Conservation (phyloP, 2,888 invertebrate species). For the Limnephilus lunatus region DNA sequence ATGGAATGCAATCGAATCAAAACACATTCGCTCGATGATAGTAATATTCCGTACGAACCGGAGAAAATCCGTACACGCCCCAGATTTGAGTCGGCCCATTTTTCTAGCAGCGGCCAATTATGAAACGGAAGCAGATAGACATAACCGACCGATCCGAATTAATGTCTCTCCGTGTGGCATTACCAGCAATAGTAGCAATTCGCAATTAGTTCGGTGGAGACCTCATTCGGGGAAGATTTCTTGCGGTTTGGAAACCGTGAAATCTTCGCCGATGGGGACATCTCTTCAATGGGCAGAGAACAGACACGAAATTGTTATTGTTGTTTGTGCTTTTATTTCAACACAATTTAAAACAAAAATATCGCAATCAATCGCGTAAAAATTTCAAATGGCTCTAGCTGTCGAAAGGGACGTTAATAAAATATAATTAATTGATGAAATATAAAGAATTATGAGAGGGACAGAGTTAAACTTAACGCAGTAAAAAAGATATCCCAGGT, state of each 20-base stretch:
- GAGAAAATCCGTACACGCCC: background rate
- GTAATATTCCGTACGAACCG: background rate
- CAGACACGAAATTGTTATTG: background rate
- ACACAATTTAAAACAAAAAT: no score
- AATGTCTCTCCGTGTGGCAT: background rate
- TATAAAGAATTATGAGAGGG: background rate
- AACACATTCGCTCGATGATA: background rate
- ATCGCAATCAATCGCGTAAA: no score
- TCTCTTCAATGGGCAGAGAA: background rate
- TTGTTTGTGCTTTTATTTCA: background rate
- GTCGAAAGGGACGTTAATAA: no score
- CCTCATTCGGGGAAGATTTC: background rate
- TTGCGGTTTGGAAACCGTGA: conserved; percentile 21
- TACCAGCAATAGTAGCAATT: background rate
- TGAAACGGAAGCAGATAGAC: background rate
- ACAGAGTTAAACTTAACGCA: background rate
- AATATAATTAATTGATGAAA: no score
- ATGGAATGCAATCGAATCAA: background rate
- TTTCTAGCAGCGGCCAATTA: background rate
- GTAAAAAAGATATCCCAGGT: background rate
- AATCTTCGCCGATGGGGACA: background rate
- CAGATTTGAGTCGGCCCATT: background rate
- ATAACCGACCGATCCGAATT: background rate
- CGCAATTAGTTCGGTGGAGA: background rate
- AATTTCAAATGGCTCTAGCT: no score